phyloP scores from a whole-genome alignment of 1,140 invertebrate species.

The Penaeus japonicus region DNA sequence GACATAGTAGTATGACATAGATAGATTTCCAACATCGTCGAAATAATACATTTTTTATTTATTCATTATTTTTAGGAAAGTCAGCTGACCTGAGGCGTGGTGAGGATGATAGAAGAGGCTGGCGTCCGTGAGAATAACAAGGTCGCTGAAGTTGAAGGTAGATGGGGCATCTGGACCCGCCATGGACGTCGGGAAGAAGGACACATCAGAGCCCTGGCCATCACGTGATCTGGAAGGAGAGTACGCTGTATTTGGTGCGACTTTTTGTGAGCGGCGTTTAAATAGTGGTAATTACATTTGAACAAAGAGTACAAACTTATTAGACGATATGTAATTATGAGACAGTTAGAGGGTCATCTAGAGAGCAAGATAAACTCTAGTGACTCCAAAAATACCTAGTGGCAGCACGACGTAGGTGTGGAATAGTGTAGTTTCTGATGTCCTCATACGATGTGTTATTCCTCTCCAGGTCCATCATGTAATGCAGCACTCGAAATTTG shows the following conservation, averaged over 20 bases:
- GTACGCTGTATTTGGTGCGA: neutral
- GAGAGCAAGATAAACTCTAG: slow-evolving; percentile 11
- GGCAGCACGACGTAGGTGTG: slow-evolving; percentile 42
- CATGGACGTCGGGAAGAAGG: slow-evolving; percentile 64
- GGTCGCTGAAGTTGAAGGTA: slow-evolving; percentile 65
- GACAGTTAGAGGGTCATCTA: neutral
- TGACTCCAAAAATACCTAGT: slow-evolving; percentile 36
- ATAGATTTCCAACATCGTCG: no score
- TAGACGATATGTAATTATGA: neutral
- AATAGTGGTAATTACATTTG: no score
- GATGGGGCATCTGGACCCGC: slow-evolving; percentile 63
- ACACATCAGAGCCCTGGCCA: slow-evolving; percentile 63
- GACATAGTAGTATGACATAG: neutral
- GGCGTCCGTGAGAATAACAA: slow-evolving; percentile 65
- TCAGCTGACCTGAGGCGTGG: slow-evolving; percentile 40
- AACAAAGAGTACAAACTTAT: no score
- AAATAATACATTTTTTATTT: no score
- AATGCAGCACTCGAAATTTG: slow-evolving; percentile 60
- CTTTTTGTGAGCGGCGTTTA: no score
- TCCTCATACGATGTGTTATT: slow-evolving; percentile 18
- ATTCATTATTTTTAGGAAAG: no score
- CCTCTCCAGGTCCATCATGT: slow-evolving; percentile 53
- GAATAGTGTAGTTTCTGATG: neutral
- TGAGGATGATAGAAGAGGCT: slow-evolving; percentile 56
- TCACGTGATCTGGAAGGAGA: slow-evolving; percentile 28